phyloP scores from a whole-genome alignment of 2,797 vertebrate species.

The Leontopithecus rosalia region DNA sequence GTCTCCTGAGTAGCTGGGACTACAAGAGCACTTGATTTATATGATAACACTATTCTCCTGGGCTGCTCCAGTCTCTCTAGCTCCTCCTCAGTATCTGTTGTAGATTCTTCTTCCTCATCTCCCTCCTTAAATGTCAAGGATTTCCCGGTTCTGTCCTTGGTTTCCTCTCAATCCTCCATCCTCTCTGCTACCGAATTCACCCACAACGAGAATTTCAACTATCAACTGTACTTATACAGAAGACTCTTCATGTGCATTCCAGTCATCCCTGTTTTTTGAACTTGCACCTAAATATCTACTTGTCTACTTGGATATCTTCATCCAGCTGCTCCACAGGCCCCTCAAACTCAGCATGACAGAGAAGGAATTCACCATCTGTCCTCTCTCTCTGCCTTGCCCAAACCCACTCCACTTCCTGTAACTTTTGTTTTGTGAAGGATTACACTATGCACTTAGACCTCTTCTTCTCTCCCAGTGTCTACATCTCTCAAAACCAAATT shows the following conservation, averaged over 20 bases:
- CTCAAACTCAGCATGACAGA: background rate
- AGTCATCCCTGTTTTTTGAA: background rate
- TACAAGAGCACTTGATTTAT: background rate
- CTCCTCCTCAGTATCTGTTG: background rate
- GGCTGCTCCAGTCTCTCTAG: background rate
- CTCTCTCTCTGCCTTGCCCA: background rate
- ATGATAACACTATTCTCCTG: background rate
- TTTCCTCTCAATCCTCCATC: background rate
- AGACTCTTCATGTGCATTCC: background rate
- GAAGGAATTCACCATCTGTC: background rate
- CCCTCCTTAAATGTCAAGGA: background rate
- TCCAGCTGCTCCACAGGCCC: background rate
- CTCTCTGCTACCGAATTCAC: background rate
- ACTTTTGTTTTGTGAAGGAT: background rate
- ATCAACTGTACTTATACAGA: background rate
- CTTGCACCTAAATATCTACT: background rate
- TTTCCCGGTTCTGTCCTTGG: background rate
- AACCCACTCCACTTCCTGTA: background rate
- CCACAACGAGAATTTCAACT: background rate
- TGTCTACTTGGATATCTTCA: background rate
- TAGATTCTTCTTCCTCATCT: background rate
- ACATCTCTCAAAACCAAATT: background rate
- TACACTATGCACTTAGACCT: background rate
- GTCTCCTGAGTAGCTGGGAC: background rate
- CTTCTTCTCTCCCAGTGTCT: background rate